These are phyloP conservation scores for Mugil cephalus DNA, from an alignment of 2,113 vertebrate genomes.

Conservation along the genomic window DNA sequence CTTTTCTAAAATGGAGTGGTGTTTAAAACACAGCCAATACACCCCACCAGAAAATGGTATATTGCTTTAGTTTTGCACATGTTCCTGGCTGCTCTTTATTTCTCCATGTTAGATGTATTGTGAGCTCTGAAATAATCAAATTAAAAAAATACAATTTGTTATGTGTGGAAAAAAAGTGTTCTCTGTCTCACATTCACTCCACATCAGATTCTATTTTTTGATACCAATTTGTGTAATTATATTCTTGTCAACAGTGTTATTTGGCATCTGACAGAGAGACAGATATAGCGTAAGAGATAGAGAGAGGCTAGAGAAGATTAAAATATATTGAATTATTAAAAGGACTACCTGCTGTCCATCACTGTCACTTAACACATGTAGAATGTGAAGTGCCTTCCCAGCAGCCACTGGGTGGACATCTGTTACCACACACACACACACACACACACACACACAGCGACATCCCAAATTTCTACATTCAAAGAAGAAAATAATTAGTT, in stretches of 20 bases:
- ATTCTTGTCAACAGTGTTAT: conserved; percentile 70
- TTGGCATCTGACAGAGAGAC: conserved; percentile 66
- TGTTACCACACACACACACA: conserved; percentile 73
- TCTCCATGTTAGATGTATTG: neutral
- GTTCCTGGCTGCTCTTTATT: conserved; percentile 1
- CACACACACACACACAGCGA: conserved; percentile 33
- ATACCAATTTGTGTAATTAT: conserved; percentile 69
- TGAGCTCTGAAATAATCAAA: conserved; percentile 17
- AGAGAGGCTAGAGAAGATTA: conserved; percentile 63
- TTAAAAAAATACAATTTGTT: conserved; percentile 31
- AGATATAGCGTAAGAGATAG: conserved; percentile 26
- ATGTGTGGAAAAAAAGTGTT: conserved; percentile 36
- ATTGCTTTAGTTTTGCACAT: conserved; percentile 11
- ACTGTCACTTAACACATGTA: conserved; percentile 85
- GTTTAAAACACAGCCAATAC: conserved; percentile 31
- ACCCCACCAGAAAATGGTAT: neutral
- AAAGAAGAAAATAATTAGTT: conserved; percentile 77
- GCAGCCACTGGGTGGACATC: conserved; percentile 83
- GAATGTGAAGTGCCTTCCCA: conserved; percentile 79
- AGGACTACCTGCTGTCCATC: conserved; percentile 85
- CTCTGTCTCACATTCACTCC: conserved; percentile 34
- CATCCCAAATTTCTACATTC: conserved; percentile 60
- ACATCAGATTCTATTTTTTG: conserved; percentile 40
- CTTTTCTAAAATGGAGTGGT: conserved; percentile 36
- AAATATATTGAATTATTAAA: conserved; percentile 86